These are phyloP conservation scores for Spialia ferax DNA, from an alignment of 2,888 invertebrate genomes.

Conservation along the genomic window DNA sequence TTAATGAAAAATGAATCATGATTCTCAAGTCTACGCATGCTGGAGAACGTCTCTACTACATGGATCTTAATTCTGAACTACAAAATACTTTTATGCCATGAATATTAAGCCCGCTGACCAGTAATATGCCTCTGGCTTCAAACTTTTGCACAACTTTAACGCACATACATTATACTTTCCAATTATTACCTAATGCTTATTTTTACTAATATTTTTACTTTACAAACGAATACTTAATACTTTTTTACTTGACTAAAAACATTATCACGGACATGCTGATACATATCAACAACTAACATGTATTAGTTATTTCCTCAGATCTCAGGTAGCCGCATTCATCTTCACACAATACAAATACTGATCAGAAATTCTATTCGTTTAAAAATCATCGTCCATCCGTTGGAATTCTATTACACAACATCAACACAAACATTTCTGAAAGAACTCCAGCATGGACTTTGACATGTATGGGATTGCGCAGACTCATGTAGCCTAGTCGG, in stretches of 20 bases:
- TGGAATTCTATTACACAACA: conserved; percentile 65
- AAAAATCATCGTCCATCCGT: conserved; percentile 58
- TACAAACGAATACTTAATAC: conserved; percentile 18
- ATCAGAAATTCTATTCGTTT: conserved; percentile 39
- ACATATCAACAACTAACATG: conserved; percentile 52
- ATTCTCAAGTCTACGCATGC: conserved; percentile 74
- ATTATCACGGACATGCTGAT: conserved; percentile 34
- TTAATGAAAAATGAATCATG: conserved; percentile 49
- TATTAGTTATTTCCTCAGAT: conserved; percentile 74
- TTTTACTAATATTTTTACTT: conserved; percentile 17
- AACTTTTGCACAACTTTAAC: conserved; percentile 50
- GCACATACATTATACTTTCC: conserved; percentile 58
- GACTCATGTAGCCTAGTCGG: conserved; percentile 83
- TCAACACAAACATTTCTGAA: conserved; percentile 48
- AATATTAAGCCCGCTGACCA: conserved; percentile 47
- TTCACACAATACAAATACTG: conserved; percentile 66
- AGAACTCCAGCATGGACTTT: conserved; percentile 82
- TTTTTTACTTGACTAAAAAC: conserved; percentile 20
- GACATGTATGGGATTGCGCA: conserved; percentile 73
- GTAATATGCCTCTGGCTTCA: conserved; percentile 77
- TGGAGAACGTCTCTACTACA: conserved; percentile 56
- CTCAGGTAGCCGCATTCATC: conserved; percentile 66
- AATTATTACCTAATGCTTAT: conserved; percentile 29
- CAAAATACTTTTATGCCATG: conserved; percentile 13
- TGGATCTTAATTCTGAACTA: conserved; percentile 3